Evolutionary conservation across 2,888 invertebrate genomes (phyloP).

Genomic region (Melitaea athalia): DNA sequence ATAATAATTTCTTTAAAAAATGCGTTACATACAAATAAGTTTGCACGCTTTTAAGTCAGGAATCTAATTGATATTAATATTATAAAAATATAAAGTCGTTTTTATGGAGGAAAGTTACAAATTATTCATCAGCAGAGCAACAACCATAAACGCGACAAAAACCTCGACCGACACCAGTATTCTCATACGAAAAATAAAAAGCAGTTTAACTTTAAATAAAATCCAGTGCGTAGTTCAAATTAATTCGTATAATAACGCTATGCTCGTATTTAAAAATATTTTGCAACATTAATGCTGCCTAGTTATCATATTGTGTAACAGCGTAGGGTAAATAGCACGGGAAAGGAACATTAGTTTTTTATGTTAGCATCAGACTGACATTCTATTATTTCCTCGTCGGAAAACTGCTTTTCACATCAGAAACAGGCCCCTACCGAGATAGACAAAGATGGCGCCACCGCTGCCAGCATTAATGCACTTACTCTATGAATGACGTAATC

Average conservation of each 20-base stretch:
- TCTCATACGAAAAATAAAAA: no score
- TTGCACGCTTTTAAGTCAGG: no score
- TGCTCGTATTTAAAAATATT: not conserved
- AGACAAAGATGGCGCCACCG: conserved; percentile 66
- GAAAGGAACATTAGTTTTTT: conserved; percentile 52
- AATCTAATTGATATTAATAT: no score
- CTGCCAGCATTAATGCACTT: conserved; percentile 68
- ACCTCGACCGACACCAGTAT: no score
- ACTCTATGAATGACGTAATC: conserved; percentile 71
- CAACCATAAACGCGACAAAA: no score
- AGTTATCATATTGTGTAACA: conserved; percentile 27
- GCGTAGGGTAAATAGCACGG: conserved; percentile 31
- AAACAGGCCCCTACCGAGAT: conserved; percentile 64
- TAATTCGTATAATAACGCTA: not conserved
- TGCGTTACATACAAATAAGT: no score
- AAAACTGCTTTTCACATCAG: conserved; percentile 78
- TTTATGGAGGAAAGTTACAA: no score
- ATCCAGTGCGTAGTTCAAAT: not conserved
- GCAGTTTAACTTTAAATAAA: no score
- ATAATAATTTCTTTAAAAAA: no score
- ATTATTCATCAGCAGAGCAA: no score
- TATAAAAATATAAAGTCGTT: no score
- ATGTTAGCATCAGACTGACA: conserved; percentile 55
- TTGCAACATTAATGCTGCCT: not conserved
- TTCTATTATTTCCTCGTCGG: conserved; percentile 71